Evolutionary conservation across 2,888 invertebrate genomes (phyloP), one percentile per base, ranked within the genome.

Genomic region (Gandaritis pyraliata): DNA sequence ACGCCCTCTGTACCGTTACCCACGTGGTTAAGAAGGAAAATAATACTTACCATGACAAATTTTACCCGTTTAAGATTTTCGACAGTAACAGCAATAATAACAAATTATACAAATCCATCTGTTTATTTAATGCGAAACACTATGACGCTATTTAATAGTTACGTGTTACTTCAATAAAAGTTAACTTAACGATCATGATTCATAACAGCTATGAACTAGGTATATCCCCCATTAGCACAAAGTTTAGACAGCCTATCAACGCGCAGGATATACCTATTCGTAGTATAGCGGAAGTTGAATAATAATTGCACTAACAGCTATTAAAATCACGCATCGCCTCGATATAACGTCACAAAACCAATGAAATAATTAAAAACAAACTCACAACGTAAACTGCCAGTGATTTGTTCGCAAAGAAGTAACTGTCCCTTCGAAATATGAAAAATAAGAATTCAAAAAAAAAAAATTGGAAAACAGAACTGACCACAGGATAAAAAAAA

Each of bases 401-500:
- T 29, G 29, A 52, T n/a, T n/a, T 15, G 16, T 12, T 16, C 39
- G 49, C n/a, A 49, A 43, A 39, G 6, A 12, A 5, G 3, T 7
- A n/a, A n/a, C 23, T 7, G 38, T 38, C 13, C n/a, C 10, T 18
- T 39, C 50, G 50, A 50, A 23, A 23, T 38, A 18, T 29, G 11
- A 13, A 39, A 38, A 50, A 50, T 10, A 16, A 29, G 6, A 29
- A 29, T 4, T 29, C 29, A 29, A n/a, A 62, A 78, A 78, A 75
- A n/a, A n/a, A n/a, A n/a, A n/a, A n/a, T n/a, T n/a, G n/a, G n/a
- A n/a, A n/a, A n/a, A n/a, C n/a, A 75, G 72, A 81, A 90, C 88
- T 85, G 85, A 90, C 91, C 91, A 78, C 90, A 89, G 69, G 81
- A 78, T 72, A 90, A 82, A 79, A 88, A 38, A 36, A 45, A 55